Base-by-base conservation (phyloP, 2,888 invertebrate genomes). In the Axea sp. region DNA sequence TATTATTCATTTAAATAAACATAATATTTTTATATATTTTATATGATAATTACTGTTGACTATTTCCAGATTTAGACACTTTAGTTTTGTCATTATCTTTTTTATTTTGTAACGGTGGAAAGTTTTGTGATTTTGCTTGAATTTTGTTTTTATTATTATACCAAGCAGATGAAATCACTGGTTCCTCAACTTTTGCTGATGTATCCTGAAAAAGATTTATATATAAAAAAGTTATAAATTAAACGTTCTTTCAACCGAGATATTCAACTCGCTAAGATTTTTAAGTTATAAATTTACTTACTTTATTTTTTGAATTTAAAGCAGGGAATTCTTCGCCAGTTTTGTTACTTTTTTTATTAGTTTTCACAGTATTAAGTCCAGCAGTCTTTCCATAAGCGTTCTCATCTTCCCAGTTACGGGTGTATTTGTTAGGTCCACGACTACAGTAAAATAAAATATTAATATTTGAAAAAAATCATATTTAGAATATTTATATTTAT, bases 381-480 rank as follows among this genome's bases (percentile, higher is more conserved):
- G 87, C 80, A 8, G 90, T 88, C 77, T 94, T 92, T 11, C 91
- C 90, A 85, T 96, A 97, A 0, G 96, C 96, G 83, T 95, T 95
- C 84, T 95, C 96, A 84, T 97, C 96, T 84, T 96, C 96, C 96
- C 96, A 97, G 67, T 95, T 96, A 6, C 96, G 91, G 0, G 94
- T 95, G 87, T 97, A 97, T 86, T 96, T 96, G 85, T 94, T 96
- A 0, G 96, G 96, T 0, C 96, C 96, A 55, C 96, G 95, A 0
- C 95, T 95, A n/a, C n/a, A n/a, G 82, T 35, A 79, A 62, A 22
- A 41, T 1, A 9, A 39, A 28, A 28, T n/a, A n/a, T n/a, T n/a
- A n/a, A n/a, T n/a, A n/a, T n/a, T n/a, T n/a, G 19, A 19, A 19
- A 19, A 3, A 3, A 19, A 3, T 19, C 19, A 19, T 19, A 19